Evolutionary conservation across 1,140 invertebrate genomes (phyloP).

Genomic region (Bombus pascuorum): DNA sequence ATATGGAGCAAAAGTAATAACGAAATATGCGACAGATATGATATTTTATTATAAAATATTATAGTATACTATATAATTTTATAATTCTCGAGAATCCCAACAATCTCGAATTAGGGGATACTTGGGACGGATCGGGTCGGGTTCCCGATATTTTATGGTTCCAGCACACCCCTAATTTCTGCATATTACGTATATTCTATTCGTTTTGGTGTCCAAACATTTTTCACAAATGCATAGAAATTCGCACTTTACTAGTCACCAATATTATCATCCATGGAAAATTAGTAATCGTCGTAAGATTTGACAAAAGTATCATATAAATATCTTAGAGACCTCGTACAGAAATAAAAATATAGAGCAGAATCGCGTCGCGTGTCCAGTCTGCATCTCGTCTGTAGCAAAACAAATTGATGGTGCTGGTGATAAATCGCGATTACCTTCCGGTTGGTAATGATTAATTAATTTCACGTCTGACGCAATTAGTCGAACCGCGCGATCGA

Average conservation of each 20-base stretch:
- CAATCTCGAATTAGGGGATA: no score
- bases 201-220: no score
- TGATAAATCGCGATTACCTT: conserved; percentile 29
- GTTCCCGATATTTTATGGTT: no score
- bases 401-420: background rate
- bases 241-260: background rate
- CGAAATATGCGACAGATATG: no score
- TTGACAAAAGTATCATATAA: background rate
- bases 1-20: no score
- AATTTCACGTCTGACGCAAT: conserved; percentile 34
- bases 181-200: no score
- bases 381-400: background rate
- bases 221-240: no score
- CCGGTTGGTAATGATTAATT: conserved; percentile 27
- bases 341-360: background rate
- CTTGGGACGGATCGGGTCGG: no score
- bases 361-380: background rate
- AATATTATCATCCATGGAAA: background rate
- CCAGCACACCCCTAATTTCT: no score
- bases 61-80: no score
- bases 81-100: no score
- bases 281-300: background rate
- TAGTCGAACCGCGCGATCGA: conserved; percentile 13
- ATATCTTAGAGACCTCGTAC: background rate
- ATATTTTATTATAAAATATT: no score